Conservation (phyloP, 2,797 vertebrate species). For the Tenualosa ilisha region DNA sequence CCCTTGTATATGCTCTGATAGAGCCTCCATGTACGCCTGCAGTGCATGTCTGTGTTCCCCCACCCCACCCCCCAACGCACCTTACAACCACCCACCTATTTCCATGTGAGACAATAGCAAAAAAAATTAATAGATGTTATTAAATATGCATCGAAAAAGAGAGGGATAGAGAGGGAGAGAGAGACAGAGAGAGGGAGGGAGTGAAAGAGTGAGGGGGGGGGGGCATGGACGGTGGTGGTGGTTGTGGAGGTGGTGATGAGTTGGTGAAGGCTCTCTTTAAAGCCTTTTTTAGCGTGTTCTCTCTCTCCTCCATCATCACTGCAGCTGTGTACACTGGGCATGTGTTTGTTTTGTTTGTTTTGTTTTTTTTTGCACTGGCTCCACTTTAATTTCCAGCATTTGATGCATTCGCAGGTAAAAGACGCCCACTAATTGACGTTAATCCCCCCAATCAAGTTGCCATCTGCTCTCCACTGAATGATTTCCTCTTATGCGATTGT, state of each 20-base stretch:
- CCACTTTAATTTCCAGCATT: not conserved
- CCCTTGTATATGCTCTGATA: not conserved
- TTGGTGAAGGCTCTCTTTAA: not conserved
- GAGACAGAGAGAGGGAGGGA: not conserved
- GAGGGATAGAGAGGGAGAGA: not conserved
- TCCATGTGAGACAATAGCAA: not conserved
- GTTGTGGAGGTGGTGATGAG: not conserved
- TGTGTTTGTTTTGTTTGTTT: not conserved
- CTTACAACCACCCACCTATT: not conserved
- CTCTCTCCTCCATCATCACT: not conserved
- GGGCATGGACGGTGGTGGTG: not conserved
- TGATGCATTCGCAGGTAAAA: constrained; percentile 17
- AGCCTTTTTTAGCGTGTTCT: not conserved
- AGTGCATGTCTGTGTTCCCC: not conserved
- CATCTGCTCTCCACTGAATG: constrained; percentile 3
- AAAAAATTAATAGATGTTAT: not conserved
- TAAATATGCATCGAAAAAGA: not conserved
- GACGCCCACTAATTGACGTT: constrained; percentile 21
- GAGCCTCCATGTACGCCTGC: not conserved
- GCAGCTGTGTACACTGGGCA: not conserved
- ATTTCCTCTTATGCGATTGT: not conserved
- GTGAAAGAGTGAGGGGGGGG: not conserved
- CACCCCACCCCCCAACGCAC: not conserved
- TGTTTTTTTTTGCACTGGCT: not conserved
- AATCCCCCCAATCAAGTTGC: constrained; percentile 18